Evolutionary conservation across 2,113 vertebrate species (phyloP).

Genomic region (Speoplatyrhinus poulsoni): DNA sequence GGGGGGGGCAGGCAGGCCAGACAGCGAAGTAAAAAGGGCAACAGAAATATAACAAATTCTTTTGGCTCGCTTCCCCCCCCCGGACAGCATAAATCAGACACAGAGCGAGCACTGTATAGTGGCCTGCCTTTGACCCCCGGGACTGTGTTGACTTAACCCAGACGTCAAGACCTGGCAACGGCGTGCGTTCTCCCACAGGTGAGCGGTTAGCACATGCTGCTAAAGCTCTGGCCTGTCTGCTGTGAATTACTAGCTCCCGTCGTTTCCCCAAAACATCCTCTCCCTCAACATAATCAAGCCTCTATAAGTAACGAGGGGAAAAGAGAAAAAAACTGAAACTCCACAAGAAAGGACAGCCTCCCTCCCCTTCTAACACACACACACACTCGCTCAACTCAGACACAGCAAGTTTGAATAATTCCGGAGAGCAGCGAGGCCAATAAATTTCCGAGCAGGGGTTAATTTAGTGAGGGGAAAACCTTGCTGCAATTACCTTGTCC

Average conservation of each 20-base stretch:
- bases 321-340: conserved; percentile 18
- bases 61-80: conserved; percentile 40
- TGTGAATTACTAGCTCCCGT: conserved; percentile 55
- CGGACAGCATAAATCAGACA: conserved; percentile 38
- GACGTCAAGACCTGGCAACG: conserved; percentile 31
- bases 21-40: conserved; percentile 31
- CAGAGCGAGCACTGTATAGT: conserved; percentile 36
- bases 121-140: conserved; percentile 52
- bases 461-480: conserved; percentile 77
- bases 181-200: conserved; percentile 66
- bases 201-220: conserved; percentile 56
- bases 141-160: conserved; percentile 56
- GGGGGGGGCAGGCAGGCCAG: conserved; percentile 30
- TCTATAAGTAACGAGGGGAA: conserved; percentile 33
- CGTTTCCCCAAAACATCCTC: conserved; percentile 59
- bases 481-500: conserved; percentile 76
- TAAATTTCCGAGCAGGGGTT: conserved; percentile 79
- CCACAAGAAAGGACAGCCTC: conserved; percentile 32
- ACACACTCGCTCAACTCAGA: not conserved
- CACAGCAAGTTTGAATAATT: conserved; percentile 76
- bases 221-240: conserved; percentile 29
- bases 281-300: conserved; percentile 48
- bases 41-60: conserved; percentile 31
- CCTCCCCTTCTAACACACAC: conserved; percentile 10
- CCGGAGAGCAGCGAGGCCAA: conserved; percentile 70